phyloP scores from a whole-genome alignment of 2,888 invertebrate species.

The Nephrotoma guestfalica region DNA sequence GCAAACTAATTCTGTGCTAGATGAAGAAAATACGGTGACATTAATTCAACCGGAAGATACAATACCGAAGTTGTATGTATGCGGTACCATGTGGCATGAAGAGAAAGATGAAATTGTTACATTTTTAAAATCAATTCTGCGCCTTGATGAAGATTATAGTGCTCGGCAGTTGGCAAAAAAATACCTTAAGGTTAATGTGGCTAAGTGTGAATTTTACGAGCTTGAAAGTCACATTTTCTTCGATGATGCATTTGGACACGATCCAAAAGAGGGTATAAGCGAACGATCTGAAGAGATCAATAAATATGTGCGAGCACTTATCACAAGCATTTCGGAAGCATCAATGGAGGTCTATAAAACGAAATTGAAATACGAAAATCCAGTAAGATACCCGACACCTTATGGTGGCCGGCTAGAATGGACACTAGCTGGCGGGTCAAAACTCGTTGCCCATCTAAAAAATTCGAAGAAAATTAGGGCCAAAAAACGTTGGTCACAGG shows the following conservation, averaged over 20 bases:
- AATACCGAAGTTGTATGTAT: conserved; percentile 36
- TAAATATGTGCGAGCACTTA: conserved; percentile 60
- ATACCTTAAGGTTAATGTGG: conserved; percentile 33
- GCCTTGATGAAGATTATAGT: conserved; percentile 83
- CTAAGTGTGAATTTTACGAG: conserved; percentile 75
- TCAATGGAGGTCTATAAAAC: conserved; percentile 55
- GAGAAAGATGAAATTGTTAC: conserved; percentile 80
- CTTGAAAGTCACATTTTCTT: conserved; percentile 80
- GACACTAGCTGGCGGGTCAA: conserved; percentile 71
- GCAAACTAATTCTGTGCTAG: conserved; percentile 8
- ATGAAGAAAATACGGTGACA: conserved; percentile 3
- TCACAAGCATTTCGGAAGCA: conserved; percentile 58
- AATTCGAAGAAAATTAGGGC: conserved; percentile 78
- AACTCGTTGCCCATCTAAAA: conserved; percentile 74
- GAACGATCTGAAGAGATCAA: conserved; percentile 60
- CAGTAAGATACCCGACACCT: conserved; percentile 63
- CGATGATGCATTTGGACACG: conserved; percentile 67
- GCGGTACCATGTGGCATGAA: conserved; percentile 96
- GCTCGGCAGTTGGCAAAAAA: conserved; percentile 50
- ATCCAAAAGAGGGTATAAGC: conserved; percentile 26
- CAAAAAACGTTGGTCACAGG: conserved; percentile 88
- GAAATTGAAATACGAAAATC: conserved; percentile 46
- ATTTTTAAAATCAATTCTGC: conserved; percentile 74
- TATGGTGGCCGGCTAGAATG: conserved; percentile 77
- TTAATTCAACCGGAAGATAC: conserved; percentile 23